Evolutionary conservation across 2,113 vertebrate genomes (phyloP).

Genomic region (Tyto alba): DNA sequence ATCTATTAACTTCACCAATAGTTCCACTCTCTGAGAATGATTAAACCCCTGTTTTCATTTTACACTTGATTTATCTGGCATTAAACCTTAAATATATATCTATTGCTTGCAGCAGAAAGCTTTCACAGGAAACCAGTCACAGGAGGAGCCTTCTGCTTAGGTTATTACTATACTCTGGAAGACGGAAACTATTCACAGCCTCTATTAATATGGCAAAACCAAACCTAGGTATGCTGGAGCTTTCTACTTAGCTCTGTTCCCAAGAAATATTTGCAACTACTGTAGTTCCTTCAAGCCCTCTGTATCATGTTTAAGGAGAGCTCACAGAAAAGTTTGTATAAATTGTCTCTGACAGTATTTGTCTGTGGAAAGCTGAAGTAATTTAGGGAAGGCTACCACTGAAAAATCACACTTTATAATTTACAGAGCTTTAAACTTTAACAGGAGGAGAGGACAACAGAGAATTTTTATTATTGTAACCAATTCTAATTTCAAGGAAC

Average conservation of each 20-base stretch:
- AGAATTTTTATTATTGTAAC: neutral
- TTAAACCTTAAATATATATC: neutral
- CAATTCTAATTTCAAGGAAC: neutral
- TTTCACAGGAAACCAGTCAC: neutral
- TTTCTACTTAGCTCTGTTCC: neutral
- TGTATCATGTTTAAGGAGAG: neutral
- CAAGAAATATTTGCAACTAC: neutral
- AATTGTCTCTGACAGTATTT: neutral
- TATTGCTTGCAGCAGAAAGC: neutral
- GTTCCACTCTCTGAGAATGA: neutral
- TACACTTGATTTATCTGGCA: neutral
- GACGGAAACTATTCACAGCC: neutral
- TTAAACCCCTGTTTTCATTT: neutral
- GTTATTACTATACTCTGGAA: neutral
- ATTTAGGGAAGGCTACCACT: neutral
- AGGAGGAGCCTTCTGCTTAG: neutral
- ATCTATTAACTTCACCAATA: neutral
- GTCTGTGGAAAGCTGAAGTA: neutral
- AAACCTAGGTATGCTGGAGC: neutral
- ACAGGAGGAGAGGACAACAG: rapidly evolving
- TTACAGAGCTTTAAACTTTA: neutral
- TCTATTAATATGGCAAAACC: neutral
- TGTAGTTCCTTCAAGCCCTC: neutral
- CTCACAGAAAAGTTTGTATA: neutral
- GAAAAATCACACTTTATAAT: neutral